phyloP scores from a whole-genome alignment of 2,113 vertebrate genomes.

The Xiphophorus maculatus region DNA sequence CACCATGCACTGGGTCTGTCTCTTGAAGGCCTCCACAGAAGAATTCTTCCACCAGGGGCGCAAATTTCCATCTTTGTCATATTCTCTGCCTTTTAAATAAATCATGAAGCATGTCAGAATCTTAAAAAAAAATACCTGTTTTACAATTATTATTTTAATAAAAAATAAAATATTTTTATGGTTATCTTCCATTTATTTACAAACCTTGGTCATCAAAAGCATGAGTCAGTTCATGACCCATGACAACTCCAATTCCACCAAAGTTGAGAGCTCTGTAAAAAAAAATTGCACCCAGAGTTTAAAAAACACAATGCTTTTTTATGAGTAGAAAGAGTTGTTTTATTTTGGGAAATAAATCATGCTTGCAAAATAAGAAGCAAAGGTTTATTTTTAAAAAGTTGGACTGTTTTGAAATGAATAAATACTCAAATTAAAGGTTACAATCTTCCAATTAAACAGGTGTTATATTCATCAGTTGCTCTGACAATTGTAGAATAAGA shows the following conservation, averaged over 20 bases:
- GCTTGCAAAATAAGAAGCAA: background rate
- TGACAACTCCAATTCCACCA: conserved; percentile 94
- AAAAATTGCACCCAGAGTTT: background rate
- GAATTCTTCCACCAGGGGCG: conserved; percentile 97
- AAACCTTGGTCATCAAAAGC: conserved; percentile 96
- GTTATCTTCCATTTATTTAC: conserved; percentile 39
- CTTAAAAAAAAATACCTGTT: background rate
- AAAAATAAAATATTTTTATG: background rate
- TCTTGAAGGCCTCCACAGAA: conserved; percentile 93
- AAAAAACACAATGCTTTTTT: background rate
- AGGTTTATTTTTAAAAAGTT: background rate
- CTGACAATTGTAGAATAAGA: too few relatives aligned
- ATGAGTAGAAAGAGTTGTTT: background rate
- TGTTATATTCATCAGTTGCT: background rate
- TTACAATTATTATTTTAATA: background rate
- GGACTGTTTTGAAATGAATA: background rate
- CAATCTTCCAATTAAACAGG: background rate
- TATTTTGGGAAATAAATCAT: background rate
- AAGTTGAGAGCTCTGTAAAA: conserved; percentile 89
- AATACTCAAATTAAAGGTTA: background rate
- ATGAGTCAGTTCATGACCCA: conserved; percentile 95
- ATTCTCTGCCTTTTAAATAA: conserved; percentile 86
- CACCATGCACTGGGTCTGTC: conserved; percentile 92
- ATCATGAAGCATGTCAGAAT: background rate
- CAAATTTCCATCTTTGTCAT: conserved; percentile 94